phyloP scores from a whole-genome alignment of 2,113 vertebrate genomes.

The Eretmochelys imbricata region DNA sequence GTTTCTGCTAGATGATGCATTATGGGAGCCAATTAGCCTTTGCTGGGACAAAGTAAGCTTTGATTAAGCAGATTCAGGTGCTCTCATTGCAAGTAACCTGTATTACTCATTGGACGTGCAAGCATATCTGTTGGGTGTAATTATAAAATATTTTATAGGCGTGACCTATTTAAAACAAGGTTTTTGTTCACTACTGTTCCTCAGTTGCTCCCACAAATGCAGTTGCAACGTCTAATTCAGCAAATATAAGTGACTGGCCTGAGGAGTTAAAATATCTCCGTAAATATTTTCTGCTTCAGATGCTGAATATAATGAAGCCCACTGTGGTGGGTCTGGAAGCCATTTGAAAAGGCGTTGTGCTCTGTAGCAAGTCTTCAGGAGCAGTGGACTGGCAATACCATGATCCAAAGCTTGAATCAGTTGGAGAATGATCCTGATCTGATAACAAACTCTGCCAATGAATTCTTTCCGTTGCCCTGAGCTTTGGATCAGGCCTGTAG shows the following conservation, averaged over 20 bases:
- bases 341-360: neutral
- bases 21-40: conserved; percentile 64
- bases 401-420: neutral
- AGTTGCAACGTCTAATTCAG: conserved; percentile 19
- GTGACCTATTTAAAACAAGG: conserved; percentile 30
- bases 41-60: conserved; percentile 61
- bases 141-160: conserved; percentile 54
- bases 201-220: neutral
- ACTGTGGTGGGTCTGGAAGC: neutral
- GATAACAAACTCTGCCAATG: neutral
- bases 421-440: neutral
- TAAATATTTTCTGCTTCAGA: conserved; percentile 62
- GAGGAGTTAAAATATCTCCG: conserved; percentile 64
- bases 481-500: too few species aligned
- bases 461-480: neutral
- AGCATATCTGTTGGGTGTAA: conserved; percentile 65
- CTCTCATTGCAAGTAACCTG: conserved; percentile 27
- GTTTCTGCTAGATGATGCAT: conserved; percentile 55
- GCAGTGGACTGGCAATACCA: neutral
- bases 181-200: conserved; percentile 37
- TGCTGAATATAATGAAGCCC: conserved; percentile 27
- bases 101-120: conserved; percentile 59
- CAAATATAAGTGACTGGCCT: conserved; percentile 62
- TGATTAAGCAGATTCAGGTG: conserved; percentile 63
- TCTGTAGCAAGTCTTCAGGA: conserved; percentile 8